phyloP scores from a whole-genome alignment of 1,140 invertebrate species.

The Trichonephila clavata region DNA sequence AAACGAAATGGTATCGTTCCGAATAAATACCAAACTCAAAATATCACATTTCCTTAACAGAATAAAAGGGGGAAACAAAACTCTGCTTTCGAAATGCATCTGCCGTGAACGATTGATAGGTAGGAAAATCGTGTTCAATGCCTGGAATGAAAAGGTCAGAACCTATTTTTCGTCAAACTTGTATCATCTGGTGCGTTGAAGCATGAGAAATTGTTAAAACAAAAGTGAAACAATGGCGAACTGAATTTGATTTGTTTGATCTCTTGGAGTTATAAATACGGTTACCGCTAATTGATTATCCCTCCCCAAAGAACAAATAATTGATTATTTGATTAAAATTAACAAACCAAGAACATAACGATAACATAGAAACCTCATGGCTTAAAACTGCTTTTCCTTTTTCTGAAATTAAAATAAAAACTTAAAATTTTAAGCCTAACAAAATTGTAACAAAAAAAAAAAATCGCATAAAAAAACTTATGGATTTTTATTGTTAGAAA shows the following conservation, averaged over 20 bases:
- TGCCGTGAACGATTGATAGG: not conserved
- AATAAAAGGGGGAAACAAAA: not conserved
- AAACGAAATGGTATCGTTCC: not conserved
- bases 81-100: not conserved
- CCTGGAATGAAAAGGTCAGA: not conserved
- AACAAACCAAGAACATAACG: too few relatives aligned
- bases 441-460: too few relatives aligned
- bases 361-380: too few relatives aligned
- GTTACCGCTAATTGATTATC: not conserved
- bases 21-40: not conserved
- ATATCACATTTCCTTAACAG: not conserved
- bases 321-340: too few relatives aligned
- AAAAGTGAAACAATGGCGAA: not conserved
- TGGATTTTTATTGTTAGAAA: too few relatives aligned
- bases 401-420: too few relatives aligned
- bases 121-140: not conserved
- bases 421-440: too few relatives aligned
- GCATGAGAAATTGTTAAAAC: not conserved
- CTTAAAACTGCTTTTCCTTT: too few relatives aligned
- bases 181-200: not conserved
- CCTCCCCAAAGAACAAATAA: too few relatives aligned
- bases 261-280: not conserved
- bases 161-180: not conserved
- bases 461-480: too few relatives aligned
- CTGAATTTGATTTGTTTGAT: not conserved